Conservation (phyloP, 2,113 vertebrate species). For the Varanus salvator region DNA sequence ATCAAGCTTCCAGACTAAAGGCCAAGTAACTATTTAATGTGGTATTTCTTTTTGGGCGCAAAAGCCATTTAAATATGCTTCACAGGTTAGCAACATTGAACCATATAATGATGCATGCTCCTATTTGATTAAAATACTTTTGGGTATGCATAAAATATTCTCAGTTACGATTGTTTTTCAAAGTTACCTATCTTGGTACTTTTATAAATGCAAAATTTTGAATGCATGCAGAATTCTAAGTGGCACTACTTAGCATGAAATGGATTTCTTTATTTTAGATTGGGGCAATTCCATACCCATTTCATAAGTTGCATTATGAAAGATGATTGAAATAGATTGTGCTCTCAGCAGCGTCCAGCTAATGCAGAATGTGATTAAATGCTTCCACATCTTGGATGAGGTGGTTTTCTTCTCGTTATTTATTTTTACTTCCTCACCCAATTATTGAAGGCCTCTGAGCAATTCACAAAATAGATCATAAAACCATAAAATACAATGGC, state of each 20-base stretch:
- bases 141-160: slow-evolving; percentile 58
- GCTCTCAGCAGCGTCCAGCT: slow-evolving; percentile 37
- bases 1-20: slow-evolving; percentile 28
- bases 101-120: background rate
- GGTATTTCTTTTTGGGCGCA: background rate
- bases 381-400: slow-evolving; percentile 17
- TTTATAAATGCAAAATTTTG: slow-evolving; percentile 63
- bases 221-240: slow-evolving; percentile 38
- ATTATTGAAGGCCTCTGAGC: too few species aligned
- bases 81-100: background rate
- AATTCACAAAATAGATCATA: too few species aligned
- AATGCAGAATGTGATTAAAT: slow-evolving; percentile 24
- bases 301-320: slow-evolving; percentile 49
- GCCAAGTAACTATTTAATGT: background rate
- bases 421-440: too few species aligned
- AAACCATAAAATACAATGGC: too few species aligned
- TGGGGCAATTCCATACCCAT: slow-evolving; percentile 61
- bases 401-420: slow-evolving; percentile 11
- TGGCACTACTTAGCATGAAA: slow-evolving; percentile 54
- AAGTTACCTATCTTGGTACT: background rate
- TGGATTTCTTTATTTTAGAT: slow-evolving; percentile 61
- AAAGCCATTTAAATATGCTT: background rate
- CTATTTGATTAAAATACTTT: slow-evolving; percentile 52
- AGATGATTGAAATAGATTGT: slow-evolving; percentile 37
- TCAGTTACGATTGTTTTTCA: slow-evolving; percentile 60